Evolutionary conservation across 2,888 invertebrate species (phyloP), one percentile per base, ranked within the genome.

Genomic region (Philaethria dido): DNA sequence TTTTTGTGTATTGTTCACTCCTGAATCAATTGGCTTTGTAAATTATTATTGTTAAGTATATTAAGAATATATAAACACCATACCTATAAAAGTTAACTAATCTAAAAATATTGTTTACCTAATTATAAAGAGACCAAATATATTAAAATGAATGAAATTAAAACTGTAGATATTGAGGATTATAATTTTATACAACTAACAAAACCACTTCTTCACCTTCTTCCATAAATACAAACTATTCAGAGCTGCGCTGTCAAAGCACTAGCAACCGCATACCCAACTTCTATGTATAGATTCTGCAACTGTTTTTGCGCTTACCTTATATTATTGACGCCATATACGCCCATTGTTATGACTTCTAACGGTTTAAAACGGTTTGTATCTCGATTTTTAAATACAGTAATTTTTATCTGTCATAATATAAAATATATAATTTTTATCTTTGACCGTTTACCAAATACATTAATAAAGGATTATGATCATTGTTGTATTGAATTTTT

Each of bases 191-290:
- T 44, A 44, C 1, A 16, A 44, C n/a, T n/a, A 2, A 44, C 1
- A 13, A 44, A 16, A 44, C 16, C 6, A 44, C 8, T 44, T 44
- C 44, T 44, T 39, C 67, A 59, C 62, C 62, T 42, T 11, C 48
- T 45, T 45, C 20, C 52, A 36, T 65, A 39, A 62, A 39, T 36
- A 20, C 18, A 18, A 13, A 39, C 62, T 60, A 62, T 36, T 64
- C 57, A 61, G 62, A 69, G 65, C 70, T 66, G 69, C 3, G 73
- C 68, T 68, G 66, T 68, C 68, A 22, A 67, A 71, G 66, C 64
- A 68, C 54, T 64, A 64, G 47, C 57, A 65, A 62, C 66, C 63
- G 68, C 71, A 71, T 71, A 25, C 69, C 71, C 69, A 45, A 59
- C 25, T 59, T 66, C 64, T 52, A 45, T 55, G 60, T 62, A 68